These are phyloP conservation scores for Berghia stephanieae DNA, from an alignment of 1,140 invertebrate species.

Conservation along the genomic window DNA sequence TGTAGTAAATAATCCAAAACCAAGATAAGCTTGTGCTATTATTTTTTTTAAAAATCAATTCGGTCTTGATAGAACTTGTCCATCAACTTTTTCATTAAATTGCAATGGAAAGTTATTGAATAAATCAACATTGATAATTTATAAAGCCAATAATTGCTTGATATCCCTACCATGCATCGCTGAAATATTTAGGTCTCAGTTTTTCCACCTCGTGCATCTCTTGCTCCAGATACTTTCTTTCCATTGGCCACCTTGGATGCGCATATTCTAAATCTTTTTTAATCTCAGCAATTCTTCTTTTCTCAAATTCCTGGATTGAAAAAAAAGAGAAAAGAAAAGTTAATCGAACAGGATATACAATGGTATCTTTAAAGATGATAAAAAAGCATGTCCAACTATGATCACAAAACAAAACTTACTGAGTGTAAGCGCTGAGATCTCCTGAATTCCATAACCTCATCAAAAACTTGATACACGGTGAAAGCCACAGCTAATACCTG, in stretches of 20 bases:
- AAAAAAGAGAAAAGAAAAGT: neutral
- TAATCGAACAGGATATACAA: neutral
- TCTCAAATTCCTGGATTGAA: constrained; percentile 48
- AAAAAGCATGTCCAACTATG: neutral
- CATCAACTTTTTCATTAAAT: too few species aligned
- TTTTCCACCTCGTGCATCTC: constrained; percentile 53
- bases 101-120: too few species aligned
- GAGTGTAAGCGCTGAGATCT: constrained; percentile 46
- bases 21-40: too few species aligned
- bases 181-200: constrained; percentile 55
- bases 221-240: constrained; percentile 49
- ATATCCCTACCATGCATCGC: constrained; percentile 58
- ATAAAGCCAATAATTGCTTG: too few species aligned
- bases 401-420: constrained; percentile 40
- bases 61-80: too few species aligned
- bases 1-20: too few species aligned
- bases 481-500: constrained; percentile 51
- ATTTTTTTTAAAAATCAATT: too few species aligned
- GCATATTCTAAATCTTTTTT: constrained; percentile 53
- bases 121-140: too few species aligned
- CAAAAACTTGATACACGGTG: constrained; percentile 58
- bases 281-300: constrained; percentile 51
- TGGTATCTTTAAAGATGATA: neutral
- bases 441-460: constrained; percentile 57
- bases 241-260: constrained; percentile 64